Base-by-base conservation (phyloP, 2,888 invertebrate genomes). In the Caenorhabditis sp. region DNA sequence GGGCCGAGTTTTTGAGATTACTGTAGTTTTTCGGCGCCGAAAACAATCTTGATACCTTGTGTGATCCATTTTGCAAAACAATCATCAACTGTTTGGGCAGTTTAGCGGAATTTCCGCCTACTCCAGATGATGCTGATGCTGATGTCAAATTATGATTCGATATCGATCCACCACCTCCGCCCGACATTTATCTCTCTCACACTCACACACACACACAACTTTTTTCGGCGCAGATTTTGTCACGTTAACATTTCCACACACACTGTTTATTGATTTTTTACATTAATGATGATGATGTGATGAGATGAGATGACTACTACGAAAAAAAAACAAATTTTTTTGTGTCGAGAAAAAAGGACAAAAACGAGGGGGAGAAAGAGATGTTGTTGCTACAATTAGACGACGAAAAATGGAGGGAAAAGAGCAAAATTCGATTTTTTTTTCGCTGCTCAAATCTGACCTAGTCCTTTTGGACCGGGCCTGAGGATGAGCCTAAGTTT, bases 61-160 rank as follows among this genome's bases (percentile, higher is more conserved):
- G 73, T n/a, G 83, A 78, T 62, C 83, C 83, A 76, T 83, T 83
- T 66, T 83, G 83, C 31, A 83, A 72, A 26, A 83, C 83, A 57
- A 83, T 66, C 76, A 81, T 82, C 24, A 79, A 74, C 53, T 80
- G 76, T 63, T 79, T 81, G 58, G 79, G 72, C 54, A 69, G 68
- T 26, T 75, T 65, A 17, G 55, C 17, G 23, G 12, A 21, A 31
- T 2, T 24, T 10, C 26, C 21, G 55, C 55, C 55, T 3, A 5
- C 14, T 5, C 55, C 57, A 55, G 5, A n/a, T 17, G 57, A 26
- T 57, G 27, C 12, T 58, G 19, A 8, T 19, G 24, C n/a, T 12
- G 36, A 24, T 19, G 36, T n/a, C 36, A 24, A 58, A 26, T 58
- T 58, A 24, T 8, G 21, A 36, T 24, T 24, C 58, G n/a, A n/a